Conservation (phyloP, 37 sponge, comb jelly and placozoan species). For the Axinella damicornis region DNA sequence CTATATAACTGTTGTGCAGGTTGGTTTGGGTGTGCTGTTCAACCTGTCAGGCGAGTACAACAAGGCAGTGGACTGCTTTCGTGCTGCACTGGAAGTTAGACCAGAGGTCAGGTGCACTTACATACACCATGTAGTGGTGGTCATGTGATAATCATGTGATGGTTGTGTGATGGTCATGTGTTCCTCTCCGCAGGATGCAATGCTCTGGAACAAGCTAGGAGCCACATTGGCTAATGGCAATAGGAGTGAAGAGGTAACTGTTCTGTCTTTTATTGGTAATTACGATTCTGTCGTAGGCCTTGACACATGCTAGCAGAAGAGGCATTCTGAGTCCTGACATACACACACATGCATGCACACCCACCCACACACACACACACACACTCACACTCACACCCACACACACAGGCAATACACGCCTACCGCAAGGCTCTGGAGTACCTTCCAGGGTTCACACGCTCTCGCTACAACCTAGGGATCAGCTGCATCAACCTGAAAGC, state of each 20-base stretch:
- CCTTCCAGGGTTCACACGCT: constrained; percentile 89
- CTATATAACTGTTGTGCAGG: constrained; percentile 26
- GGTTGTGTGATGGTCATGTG: constrained; percentile 3
- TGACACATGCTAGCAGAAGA: too few species aligned
- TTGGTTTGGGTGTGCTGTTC: constrained; percentile 86
- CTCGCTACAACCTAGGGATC: constrained; percentile 95
- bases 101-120: constrained; percentile 53
- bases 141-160: constrained; percentile 13
- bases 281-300: too few species aligned
- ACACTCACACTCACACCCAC: too few species aligned
- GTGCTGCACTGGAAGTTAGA: constrained; percentile 68
- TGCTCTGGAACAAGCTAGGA: constrained; percentile 97
- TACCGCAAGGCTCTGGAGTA: constrained; percentile 87
- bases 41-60: constrained; percentile 87
- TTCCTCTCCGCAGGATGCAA: constrained; percentile 57
- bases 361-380: too few species aligned
- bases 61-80: constrained; percentile 91
- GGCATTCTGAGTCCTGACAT: too few species aligned
- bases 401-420: constrained; percentile 78
- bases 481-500: constrained; percentile 96
- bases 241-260: constrained; percentile 78
- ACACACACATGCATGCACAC: too few species aligned
- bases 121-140: not conserved
- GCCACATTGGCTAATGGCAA: constrained; percentile 94
- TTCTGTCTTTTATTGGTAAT: not conserved